A percentile compares a stretch with the other conserved stretches of the same genome.
Evolutionary conservation across 2,797 vertebrate genomes (phyloP).

Genomic region (Lepilemur ruficaudatus): DNA sequence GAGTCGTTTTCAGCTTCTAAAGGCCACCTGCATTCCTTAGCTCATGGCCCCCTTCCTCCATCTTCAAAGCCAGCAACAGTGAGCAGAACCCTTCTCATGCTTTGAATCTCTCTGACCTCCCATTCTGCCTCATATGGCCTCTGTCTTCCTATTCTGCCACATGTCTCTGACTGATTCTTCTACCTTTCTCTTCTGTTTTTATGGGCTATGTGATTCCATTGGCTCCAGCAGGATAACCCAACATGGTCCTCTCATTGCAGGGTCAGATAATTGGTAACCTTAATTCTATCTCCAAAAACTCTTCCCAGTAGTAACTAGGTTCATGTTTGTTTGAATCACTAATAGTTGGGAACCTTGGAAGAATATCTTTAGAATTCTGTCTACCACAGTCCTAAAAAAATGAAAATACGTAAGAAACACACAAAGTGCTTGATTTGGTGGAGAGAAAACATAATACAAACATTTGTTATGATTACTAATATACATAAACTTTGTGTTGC

Average conservation of each 20-base stretch:
- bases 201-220: neutral
- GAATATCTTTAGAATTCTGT: neutral
- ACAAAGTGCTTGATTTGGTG: neutral
- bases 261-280: neutral
- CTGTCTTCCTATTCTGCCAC: neutral
- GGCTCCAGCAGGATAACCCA: neutral
- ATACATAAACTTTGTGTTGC: neutral
- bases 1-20: neutral
- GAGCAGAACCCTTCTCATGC: neutral
- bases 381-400: neutral
- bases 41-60: neutral
- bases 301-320: neutral
- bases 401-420: neutral
- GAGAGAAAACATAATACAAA: slow-evolving; percentile 27
- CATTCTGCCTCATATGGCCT: neutral
- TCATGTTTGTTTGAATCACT: neutral
- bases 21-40: neutral
- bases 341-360: neutral
- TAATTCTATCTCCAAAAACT: neutral
- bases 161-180: neutral
- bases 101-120: neutral
- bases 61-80: neutral
- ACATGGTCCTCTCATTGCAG: neutral
- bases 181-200: neutral
- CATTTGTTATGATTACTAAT: neutral